phyloP scores from a whole-genome alignment of 2,797 vertebrate genomes.

The Microctenopoma steveboyesi region DNA sequence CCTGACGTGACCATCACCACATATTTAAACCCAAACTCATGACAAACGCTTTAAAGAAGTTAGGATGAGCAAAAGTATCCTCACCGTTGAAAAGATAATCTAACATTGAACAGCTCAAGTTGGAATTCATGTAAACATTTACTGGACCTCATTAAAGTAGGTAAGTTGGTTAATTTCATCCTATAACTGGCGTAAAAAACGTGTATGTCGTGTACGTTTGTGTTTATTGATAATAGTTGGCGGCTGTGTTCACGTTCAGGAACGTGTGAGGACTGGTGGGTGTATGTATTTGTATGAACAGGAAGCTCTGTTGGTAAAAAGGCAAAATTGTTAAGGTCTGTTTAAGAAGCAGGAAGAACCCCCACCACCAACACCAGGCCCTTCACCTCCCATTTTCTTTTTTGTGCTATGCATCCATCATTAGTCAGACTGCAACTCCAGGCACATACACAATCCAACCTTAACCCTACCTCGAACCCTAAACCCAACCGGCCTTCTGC shows the following conservation, averaged over 20 bases:
- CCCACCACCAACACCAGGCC: neutral
- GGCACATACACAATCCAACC: conserved; percentile 30
- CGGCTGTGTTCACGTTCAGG: neutral
- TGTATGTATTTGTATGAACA: neutral
- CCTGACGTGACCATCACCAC: neutral
- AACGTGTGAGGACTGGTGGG: neutral
- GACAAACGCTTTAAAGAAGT: neutral
- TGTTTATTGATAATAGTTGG: neutral
- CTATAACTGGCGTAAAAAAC: neutral
- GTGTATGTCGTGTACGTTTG: neutral
- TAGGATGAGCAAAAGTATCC: conserved; percentile 1
- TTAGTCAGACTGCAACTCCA: conserved; percentile 62
- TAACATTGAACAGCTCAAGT: neutral
- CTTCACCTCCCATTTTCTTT: conserved; percentile 62
- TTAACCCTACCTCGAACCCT: conserved; percentile 45
- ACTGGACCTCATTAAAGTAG: neutral
- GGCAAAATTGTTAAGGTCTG: conserved; percentile 32
- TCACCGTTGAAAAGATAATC: conserved; percentile 20
- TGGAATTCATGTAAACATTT: conserved; percentile 34
- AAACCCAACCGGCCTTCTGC: conserved; percentile 67
- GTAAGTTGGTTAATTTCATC: neutral
- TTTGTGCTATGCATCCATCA: conserved; percentile 78
- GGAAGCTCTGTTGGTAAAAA: conserved; percentile 20
- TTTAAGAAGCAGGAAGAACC: conserved; percentile 71
- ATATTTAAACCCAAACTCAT: neutral